Base-by-base conservation (phyloP, 2,888 invertebrate genomes). In the Panzeria rudis region DNA sequence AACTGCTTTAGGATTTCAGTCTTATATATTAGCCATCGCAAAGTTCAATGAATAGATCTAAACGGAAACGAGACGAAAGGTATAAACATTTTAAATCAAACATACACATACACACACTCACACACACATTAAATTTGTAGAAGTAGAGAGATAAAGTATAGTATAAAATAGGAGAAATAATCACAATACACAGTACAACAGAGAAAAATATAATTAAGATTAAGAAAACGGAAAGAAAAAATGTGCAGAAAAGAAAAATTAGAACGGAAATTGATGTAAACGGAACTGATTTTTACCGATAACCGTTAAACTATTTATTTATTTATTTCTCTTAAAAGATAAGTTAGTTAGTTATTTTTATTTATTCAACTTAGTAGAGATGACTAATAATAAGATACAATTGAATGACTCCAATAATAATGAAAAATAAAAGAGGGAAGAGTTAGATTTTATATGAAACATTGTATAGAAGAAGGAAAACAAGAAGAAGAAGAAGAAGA, bases 11-110 rank as follows among this genome's bases (percentile, higher is more conserved):
- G 82, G 87, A 83, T 90, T 88, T 91, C 91, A 91, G 91, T 91
- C 91, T 91, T 91, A 91, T 90, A 91, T 91, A 91, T 91, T 91
- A 91, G 91, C 91, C 91, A 91, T 91, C 90, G 91, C 91, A 90
- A 91, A 91, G 91, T 91, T 91, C 91, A 91, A 90, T 90, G 91
- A 91, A 91, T 91, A 91, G 89, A 91, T 91, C 91, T 91, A 91
- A 90, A 89, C 90, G 89, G 83, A 87, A 87, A 86, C 89, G 90
- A 89, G 89, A 89, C 90, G 89, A 90, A 89, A 91, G 88, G 90
- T 88, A 90, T 83, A 87, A 82, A 87, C 20, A 77, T 77, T 77
- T 75, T 77, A 77, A 68, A 44, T 69, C 13, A 76, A 29, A 66
- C 44, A 76, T 15, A 56, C 44, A 44, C 76, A 77, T 23, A 64